A percentile compares a stretch with the other conserved stretches of the same genome.
phyloP scores from a whole-genome alignment of 2,888 invertebrate genomes.

The Clivina fossor region DNA sequence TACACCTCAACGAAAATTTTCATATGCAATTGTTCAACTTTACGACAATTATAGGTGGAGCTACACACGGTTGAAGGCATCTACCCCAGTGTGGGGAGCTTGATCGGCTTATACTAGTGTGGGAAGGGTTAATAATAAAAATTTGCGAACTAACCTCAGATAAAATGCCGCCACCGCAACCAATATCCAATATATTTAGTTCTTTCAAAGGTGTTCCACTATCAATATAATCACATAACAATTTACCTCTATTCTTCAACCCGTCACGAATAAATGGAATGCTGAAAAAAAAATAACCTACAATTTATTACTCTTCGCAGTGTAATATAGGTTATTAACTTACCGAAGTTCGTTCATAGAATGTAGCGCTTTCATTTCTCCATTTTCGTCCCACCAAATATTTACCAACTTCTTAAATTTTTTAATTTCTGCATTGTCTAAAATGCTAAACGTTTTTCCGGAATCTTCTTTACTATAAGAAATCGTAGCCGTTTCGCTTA shows the following conservation, averaged over 20 bases:
- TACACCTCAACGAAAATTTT: too few relatives aligned
- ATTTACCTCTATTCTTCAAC: slow-evolving; percentile 57
- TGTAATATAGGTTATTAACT: slow-evolving; percentile 28
- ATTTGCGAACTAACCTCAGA: slow-evolving; percentile 45
- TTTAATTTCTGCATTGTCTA: slow-evolving; percentile 60
- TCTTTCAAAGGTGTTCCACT: slow-evolving; percentile 64
- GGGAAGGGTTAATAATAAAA: too few relatives aligned
- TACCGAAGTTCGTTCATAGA: slow-evolving; percentile 71
- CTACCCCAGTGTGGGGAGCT: background rate
- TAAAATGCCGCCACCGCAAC: slow-evolving; percentile 74
- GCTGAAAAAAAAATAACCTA: slow-evolving; percentile 50
- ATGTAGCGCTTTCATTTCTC: slow-evolving; percentile 71
- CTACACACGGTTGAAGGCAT: background rate
- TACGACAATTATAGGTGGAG: too few relatives aligned
- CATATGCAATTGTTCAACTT: too few relatives aligned
- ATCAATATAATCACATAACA: slow-evolving; percentile 50
- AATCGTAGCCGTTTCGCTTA: background rate
- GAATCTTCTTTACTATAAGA: background rate
- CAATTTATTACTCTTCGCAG: too few relatives aligned
- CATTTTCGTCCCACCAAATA: slow-evolving; percentile 77
- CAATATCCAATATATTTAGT: slow-evolving; percentile 78
- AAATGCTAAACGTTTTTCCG: slow-evolving; percentile 43
- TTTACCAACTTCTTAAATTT: slow-evolving; percentile 62
- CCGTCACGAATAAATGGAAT: slow-evolving; percentile 76
- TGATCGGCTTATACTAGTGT: too few relatives aligned